A percentile compares a stretch with the other conserved stretches of the same genome.
Evolutionary conservation across 2,888 invertebrate species (phyloP).

Genomic region (Ptilodon capucinus): DNA sequence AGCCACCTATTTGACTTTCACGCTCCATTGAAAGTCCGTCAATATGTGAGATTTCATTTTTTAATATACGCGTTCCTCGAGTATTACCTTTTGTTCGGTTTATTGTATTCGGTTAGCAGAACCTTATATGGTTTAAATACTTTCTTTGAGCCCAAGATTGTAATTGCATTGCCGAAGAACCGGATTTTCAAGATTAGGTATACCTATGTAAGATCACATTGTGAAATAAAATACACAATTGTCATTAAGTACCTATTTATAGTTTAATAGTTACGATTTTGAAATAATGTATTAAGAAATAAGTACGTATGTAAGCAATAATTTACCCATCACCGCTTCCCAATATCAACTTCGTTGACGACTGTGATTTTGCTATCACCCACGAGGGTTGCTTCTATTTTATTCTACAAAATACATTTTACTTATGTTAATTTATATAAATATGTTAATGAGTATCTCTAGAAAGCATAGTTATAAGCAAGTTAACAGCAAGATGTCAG

Average conservation of each 20-base stretch:
- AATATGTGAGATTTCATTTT: constrained; percentile 51
- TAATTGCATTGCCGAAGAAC: too few species aligned
- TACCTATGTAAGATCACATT: too few species aligned
- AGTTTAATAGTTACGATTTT: not conserved
- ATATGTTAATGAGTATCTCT: constrained; percentile 48
- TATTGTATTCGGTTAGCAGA: not conserved
- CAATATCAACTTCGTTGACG: constrained; percentile 28
- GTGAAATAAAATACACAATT: too few species aligned
- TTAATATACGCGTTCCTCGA: constrained; percentile 43
- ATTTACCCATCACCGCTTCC: constrained; percentile 44
- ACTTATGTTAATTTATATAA: not conserved
- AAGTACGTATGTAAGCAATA: not conserved
- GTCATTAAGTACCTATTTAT: too few species aligned
- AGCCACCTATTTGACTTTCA: constrained; percentile 65
- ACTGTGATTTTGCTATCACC: constrained; percentile 1
- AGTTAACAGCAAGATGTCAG: not conserved
- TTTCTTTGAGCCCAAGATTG: too few species aligned
- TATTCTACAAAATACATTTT: not conserved
- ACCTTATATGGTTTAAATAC: not conserved
- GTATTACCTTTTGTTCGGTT: constrained; percentile 29
- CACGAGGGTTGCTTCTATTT: not conserved
- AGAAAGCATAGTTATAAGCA: constrained; percentile 38
- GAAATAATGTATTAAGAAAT: not conserved
- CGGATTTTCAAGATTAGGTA: too few species aligned
- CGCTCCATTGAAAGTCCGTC: constrained; percentile 57